These are phyloP conservation scores for Brachystomella parvula DNA, from an alignment of 1,140 invertebrate species.

Conservation along the genomic window DNA sequence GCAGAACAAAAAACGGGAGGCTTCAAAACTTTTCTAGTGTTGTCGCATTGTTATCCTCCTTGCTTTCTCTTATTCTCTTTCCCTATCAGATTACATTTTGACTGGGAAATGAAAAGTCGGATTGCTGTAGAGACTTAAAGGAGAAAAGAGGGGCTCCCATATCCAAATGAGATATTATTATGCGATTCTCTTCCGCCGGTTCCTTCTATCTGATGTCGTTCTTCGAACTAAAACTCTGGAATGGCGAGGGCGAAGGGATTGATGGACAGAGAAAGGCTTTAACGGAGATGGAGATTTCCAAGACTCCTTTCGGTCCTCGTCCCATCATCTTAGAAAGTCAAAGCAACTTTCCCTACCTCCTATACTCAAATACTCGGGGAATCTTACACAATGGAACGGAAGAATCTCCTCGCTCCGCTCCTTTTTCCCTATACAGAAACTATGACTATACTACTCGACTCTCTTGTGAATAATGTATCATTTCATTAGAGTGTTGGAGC, in stretches of 20 bases:
- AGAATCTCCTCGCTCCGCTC: not conserved
- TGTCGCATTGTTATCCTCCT: slow-evolving; percentile 6
- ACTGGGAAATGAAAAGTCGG: not conserved
- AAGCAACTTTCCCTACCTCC: too few species aligned
- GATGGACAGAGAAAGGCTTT: too few species aligned
- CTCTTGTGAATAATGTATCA: slow-evolving; percentile 38
- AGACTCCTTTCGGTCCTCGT: too few species aligned
- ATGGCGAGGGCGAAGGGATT: too few species aligned
- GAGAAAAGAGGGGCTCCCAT: not conserved
- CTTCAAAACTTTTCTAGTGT: slow-evolving; percentile 27
- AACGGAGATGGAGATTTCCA: too few species aligned
- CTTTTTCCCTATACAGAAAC: not conserved
- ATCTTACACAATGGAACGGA: too few species aligned
- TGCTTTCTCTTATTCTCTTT: slow-evolving; percentile 18
- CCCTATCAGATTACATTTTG: slow-evolving; percentile 3
- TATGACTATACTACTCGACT: slow-evolving; percentile 12
- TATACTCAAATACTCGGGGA: too few species aligned
- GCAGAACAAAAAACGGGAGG: slow-evolving; percentile 29
- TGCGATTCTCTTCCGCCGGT: too few species aligned
- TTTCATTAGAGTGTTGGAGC: slow-evolving; percentile 37
- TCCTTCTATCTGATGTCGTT: too few species aligned
- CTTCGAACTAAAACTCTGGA: too few species aligned
- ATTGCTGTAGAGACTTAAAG: not conserved
- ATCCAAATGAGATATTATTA: too few species aligned
- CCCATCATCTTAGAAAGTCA: too few species aligned